phyloP scores from a whole-genome alignment of 2,888 invertebrate genomes.

The Drymonia ruficornis region DNA sequence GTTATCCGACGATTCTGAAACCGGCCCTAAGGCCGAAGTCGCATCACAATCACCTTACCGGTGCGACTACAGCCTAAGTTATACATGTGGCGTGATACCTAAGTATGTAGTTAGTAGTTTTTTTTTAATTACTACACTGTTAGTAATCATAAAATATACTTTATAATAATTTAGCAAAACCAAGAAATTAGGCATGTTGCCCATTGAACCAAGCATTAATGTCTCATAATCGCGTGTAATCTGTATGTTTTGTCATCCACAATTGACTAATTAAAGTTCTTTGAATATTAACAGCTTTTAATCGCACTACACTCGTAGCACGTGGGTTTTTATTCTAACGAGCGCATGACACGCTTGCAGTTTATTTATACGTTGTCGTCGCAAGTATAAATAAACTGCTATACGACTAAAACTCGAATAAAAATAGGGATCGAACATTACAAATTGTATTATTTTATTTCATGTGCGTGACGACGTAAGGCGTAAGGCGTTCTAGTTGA shows the following conservation, averaged over 20 bases:
- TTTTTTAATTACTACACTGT: too few relatives aligned
- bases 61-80: too few relatives aligned
- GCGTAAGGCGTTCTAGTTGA: slow-evolving; percentile 37
- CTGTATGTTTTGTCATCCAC: slow-evolving; percentile 49
- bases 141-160: too few relatives aligned
- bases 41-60: too few relatives aligned
- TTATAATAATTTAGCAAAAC: too few relatives aligned
- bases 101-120: too few relatives aligned
- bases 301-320: slow-evolving; percentile 45
- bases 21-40: too few relatives aligned
- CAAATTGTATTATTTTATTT: slow-evolving; percentile 49
- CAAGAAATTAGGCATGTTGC: too few relatives aligned
- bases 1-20: too few relatives aligned
- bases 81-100: too few relatives aligned
- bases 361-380: slow-evolving; percentile 24
- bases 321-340: slow-evolving; percentile 45
- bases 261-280: slow-evolving; percentile 67
- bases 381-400: too few relatives aligned
- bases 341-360: slow-evolving; percentile 47
- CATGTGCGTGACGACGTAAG: slow-evolving; percentile 40
- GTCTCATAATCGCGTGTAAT: slow-evolving; percentile 45
- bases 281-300: slow-evolving; percentile 51
- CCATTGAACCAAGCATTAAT: slow-evolving; percentile 54
- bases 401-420: slow-evolving; percentile 32
- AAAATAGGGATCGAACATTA: slow-evolving; percentile 45